phyloP scores from a whole-genome alignment of 2,888 invertebrate genomes.

The Hirtodrosophila confusa region DNA sequence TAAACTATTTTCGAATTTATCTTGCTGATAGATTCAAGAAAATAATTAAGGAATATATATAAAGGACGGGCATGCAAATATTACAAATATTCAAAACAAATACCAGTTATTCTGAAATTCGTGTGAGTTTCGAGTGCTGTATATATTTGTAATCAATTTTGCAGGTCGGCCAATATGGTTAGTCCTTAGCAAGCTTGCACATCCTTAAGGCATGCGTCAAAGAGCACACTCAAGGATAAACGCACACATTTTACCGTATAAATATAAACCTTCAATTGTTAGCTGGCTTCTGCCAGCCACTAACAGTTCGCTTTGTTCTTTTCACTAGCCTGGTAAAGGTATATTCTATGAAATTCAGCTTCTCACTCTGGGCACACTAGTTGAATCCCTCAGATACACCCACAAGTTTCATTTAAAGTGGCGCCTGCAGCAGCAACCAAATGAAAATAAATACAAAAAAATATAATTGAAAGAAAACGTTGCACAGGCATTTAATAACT shows the following conservation, averaged over 20 bases:
- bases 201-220: background rate
- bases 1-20: too few species aligned
- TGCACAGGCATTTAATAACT: constrained; percentile 3
- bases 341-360: constrained; percentile 1
- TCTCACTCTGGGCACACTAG: background rate
- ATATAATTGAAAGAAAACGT: background rate
- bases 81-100: too few species aligned
- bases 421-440: background rate
- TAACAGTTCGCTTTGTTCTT: constrained; percentile 1
- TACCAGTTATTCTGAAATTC: too few species aligned
- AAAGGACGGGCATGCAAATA: too few species aligned
- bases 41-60: too few species aligned
- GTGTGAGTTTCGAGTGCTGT: too few species aligned
- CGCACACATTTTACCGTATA: background rate
- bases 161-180: too few species aligned
- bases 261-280: constrained; percentile 5
- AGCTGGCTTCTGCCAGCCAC: constrained; percentile 2
- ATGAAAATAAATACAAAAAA: background rate
- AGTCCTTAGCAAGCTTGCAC: background rate
- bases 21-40: too few species aligned
- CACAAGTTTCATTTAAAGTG: constrained; percentile 30
- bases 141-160: too few species aligned
- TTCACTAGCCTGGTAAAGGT: constrained; percentile 1
- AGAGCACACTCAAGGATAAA: background rate
- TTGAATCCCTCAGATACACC: constrained; percentile 15